Evolutionary conservation across 2,797 vertebrate species (phyloP), one percentile per base, ranked within the genome.

Genomic region (Pithecia hirsuta): DNA sequence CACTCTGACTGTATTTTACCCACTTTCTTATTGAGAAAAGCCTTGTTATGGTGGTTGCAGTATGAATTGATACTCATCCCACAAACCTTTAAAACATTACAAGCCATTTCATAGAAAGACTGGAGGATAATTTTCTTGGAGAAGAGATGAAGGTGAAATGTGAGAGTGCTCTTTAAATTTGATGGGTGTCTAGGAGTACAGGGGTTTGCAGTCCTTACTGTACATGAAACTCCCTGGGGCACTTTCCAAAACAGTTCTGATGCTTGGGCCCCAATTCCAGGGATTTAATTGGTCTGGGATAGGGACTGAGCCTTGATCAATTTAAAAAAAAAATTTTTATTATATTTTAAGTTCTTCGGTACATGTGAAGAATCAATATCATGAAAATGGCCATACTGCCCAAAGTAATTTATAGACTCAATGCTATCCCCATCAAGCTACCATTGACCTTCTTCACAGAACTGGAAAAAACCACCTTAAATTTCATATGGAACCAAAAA

Each of bases 21-120:
- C 64, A 81, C 55, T 79, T 89, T 87, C 81, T 93, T 95, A 82
- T 9, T 89, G 86, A 94, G 76, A 92, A 64, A 72, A 64, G 24
- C 15, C 7, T 64, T 74, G 2, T n/a, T 44, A 28, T 0, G 59
- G 82, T 82, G 50, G 79, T 80, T 74, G 89, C 50, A 46, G 46
- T 61, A 48, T 30, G 41, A 93, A 91, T 1, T 7, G 11, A 81
- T 75, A 91, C 26, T 92, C 46, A 79, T 67, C 39, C 46, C 4
- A 44, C 1, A 64, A 33, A 61, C 39, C 20, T 75, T 85, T 81
- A 89, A 87, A 95, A 41, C 39, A 48, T 59, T 22, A 33, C 24
- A 89, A 87, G 72, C 4, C 13, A 44, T 36, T 85, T 83, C 81
- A 50, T 39, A 24, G 13, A 48, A 57, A 91, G 64, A 88, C 33